A percentile compares a stretch with the other conserved stretches of the same genome.
Evolutionary conservation across 2,113 vertebrate species (phyloP).

Genomic region (Chauna torquata): DNA sequence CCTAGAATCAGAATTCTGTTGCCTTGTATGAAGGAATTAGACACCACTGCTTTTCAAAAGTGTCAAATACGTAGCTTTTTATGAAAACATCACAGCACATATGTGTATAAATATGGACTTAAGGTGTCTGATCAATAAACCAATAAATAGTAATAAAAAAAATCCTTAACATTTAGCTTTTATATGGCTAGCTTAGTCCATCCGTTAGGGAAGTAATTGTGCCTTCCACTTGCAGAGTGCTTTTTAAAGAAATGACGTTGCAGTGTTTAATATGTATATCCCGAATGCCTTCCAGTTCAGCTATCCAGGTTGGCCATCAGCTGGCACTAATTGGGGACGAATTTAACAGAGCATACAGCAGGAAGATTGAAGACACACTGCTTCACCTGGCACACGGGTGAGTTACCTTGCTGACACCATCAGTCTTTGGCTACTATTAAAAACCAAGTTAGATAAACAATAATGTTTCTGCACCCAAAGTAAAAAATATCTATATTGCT

Average conservation of each 20-base stretch:
- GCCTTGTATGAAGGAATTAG: neutral
- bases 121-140: neutral
- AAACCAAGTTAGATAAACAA: neutral
- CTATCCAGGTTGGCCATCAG: constrained; percentile 76
- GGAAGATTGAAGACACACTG: constrained; percentile 40
- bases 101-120: fast-evolving
- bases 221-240: neutral
- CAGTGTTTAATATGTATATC: neutral
- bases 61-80: neutral
- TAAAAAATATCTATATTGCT: neutral
- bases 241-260: neutral
- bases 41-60: neutral
- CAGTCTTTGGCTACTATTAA: neutral
- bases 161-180: neutral
- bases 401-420: neutral
- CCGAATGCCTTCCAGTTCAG: constrained; percentile 43
- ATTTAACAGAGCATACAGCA: constrained; percentile 66
- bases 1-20: neutral
- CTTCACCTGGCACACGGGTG: constrained; percentile 49
- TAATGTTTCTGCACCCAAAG: neutral
- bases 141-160: neutral
- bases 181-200: neutral
- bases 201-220: neutral
- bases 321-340: constrained; percentile 88
- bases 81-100: neutral